These are phyloP conservation scores for Fragum sueziense DNA, from an alignment of 2,888 invertebrate species.

Conservation along the genomic window DNA sequence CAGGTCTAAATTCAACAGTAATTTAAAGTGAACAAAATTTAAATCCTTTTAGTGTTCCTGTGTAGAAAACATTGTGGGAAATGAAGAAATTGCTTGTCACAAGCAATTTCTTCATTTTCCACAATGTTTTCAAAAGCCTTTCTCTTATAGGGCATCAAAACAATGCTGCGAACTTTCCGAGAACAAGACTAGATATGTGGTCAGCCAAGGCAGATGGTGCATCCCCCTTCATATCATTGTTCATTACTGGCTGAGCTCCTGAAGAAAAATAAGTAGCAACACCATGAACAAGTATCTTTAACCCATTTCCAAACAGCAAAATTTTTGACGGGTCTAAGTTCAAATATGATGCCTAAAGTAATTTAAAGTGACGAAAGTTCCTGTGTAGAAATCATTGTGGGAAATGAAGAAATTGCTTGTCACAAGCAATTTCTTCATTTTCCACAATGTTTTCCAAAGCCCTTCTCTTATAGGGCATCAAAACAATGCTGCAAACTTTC, in stretches of 20 bases:
- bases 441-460: not conserved
- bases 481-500: slow-evolving; percentile 79
- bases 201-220: slow-evolving; percentile 74
- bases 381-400: too few species aligned
- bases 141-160: not conserved
- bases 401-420: not conserved
- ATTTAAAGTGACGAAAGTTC: not conserved
- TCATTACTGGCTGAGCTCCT: slow-evolving; percentile 61
- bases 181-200: slow-evolving; percentile 77
- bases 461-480: not conserved
- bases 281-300: not conserved
- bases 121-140: too few species aligned
- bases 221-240: slow-evolving; percentile 36
- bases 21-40: not conserved
- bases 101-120: not conserved
- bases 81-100: not conserved
- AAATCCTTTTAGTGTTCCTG: not conserved
- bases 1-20: not conserved
- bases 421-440: not conserved
- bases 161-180: slow-evolving; percentile 79
- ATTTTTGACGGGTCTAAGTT: not conserved
- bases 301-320: not conserved
- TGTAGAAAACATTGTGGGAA: not conserved
- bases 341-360: not conserved
- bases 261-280: slow-evolving; percentile 20